phyloP scores from a whole-genome alignment of 2,797 vertebrate genomes.

The Helostoma temminkii region DNA sequence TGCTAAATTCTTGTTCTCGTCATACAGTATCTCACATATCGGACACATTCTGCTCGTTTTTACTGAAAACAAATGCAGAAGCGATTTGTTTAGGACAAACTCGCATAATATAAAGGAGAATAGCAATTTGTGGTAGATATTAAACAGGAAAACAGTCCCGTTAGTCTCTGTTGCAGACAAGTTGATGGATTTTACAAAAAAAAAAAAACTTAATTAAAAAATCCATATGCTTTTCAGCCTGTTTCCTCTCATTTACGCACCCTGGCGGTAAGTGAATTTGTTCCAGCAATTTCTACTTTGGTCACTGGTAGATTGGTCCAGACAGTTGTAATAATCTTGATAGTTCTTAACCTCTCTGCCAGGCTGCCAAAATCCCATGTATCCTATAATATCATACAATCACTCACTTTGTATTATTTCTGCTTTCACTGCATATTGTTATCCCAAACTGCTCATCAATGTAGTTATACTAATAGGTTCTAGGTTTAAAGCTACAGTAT shows the following conservation, averaged over 20 bases:
- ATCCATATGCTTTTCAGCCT: too few relatives aligned
- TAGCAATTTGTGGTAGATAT: not conserved
- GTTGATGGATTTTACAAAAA: too few relatives aligned
- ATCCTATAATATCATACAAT: slow-evolving; percentile 26
- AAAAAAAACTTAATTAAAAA: too few relatives aligned
- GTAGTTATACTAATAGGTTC: not conserved
- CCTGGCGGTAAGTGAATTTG: too few relatives aligned
- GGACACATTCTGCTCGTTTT: not conserved
- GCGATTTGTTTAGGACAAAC: not conserved
- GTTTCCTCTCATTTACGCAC: too few relatives aligned
- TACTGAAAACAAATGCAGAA: slow-evolving; percentile 3
- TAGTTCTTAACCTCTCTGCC: slow-evolving; percentile 6
- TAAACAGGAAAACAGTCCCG: not conserved
- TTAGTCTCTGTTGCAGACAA: slow-evolving; percentile 7
- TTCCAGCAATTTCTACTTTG: too few relatives aligned
- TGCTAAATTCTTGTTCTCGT: not conserved
- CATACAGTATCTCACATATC: not conserved
- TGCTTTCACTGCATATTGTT: too few relatives aligned
- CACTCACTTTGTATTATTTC: too few relatives aligned
- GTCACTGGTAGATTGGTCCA: not conserved
- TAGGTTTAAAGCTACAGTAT: not conserved
- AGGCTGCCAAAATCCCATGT: slow-evolving; percentile 9
- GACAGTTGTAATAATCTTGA: slow-evolving; percentile 21
- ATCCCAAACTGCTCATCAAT: not conserved
- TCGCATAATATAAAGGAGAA: not conserved